Base-by-base conservation (phyloP, 1,140 invertebrate genomes). In the Mya arenaria region DNA sequence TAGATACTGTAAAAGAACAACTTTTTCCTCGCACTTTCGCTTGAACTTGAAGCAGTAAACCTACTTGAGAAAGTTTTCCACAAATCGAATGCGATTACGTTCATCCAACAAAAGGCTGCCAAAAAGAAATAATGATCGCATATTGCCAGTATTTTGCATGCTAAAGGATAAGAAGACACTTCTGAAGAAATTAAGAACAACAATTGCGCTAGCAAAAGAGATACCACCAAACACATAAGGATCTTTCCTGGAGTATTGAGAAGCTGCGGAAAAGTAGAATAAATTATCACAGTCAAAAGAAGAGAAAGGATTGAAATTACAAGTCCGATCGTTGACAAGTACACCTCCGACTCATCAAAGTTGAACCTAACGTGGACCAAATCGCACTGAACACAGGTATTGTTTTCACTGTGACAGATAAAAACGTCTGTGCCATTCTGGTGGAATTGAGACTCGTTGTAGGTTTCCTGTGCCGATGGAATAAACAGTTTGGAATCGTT, bases 81-180 rank as follows among this genome's bases (percentile, higher is more conserved):
- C 5, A 95, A 92, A 84, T 95, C 94, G 86, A 94, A 94, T 0
- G 94, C 93, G 84, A 95, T 92, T 0, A 93, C 91, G 48, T 93
- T 93, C 93, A 94, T 94, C 94, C 94, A 95, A 56, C 92, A 93
- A 86, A 95, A 95, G 0, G 94, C 91, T 0, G 93, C 90, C 66
- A 95, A 89, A 86, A 94, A 94, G 66, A 89, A 86, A 88, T 94
- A 95, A 82, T 94, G 94, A 32, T 93, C 94, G n/a, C 91, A 41
- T 0, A 94, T 86, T 10, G 92, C 94, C 19, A 93, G 75, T 1
- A 89, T 85, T 4, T 73, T 79, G 66, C 90, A 91, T 5, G 58
- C 56, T 37, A 32, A 34, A 8, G 32, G 48, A 5, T 44, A 6
- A 0, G 58, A 32, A 4, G 58, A 77, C 0, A 73, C 71, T 10